These are phyloP conservation scores for Heliconius ethilla DNA, from an alignment of 2,888 invertebrate species.

Conservation along the genomic window DNA sequence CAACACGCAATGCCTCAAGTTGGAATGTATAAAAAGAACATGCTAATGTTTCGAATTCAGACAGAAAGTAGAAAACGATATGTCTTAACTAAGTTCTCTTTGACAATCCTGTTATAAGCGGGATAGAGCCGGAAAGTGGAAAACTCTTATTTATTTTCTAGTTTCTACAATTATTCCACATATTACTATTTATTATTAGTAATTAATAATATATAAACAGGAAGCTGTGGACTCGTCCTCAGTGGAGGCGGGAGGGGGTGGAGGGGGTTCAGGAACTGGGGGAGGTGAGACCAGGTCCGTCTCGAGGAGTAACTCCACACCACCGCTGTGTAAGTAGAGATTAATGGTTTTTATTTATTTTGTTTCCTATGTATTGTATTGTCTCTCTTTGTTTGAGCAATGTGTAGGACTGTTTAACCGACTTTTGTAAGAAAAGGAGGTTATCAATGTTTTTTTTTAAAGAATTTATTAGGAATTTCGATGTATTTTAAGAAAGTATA, in stretches of 20 bases:
- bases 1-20: no score
- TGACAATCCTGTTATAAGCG: neutral
- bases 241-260: conserved; percentile 64
- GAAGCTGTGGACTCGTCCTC: conserved; percentile 63
- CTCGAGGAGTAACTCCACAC: conserved; percentile 26
- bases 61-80: neutral
- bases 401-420: no score
- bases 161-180: no score
- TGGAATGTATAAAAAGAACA: neutral
- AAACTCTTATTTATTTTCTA: neutral
- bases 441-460: no score
- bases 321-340: conserved; percentile 3
- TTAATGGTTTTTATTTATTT: neutral
- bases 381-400: neutral
- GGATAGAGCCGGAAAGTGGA: neutral
- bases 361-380: neutral
- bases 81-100: neutral
- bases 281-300: conserved; percentile 32
- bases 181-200: neutral
- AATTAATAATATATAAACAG: conserved; percentile 47
- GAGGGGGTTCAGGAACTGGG: conserved; percentile 50
- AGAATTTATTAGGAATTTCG: no score
- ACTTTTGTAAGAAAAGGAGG: no score
- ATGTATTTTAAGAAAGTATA: no score
- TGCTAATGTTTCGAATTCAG: neutral